Conservation (phyloP, 1,140 invertebrate genomes). For the Dendroctonus valens region DNA sequence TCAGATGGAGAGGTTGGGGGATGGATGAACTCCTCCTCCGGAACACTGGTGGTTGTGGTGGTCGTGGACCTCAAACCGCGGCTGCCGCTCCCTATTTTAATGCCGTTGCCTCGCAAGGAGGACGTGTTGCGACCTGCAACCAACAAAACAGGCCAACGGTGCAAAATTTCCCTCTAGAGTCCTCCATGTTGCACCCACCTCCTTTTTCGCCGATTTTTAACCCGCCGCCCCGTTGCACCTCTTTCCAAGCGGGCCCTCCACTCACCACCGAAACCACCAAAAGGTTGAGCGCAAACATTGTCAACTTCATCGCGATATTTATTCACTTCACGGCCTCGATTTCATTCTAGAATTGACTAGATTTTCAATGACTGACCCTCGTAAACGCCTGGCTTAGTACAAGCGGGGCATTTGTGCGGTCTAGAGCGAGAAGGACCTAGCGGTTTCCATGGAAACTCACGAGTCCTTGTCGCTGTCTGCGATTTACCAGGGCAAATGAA, state of each 20-base stretch:
- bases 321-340: too few relatives aligned
- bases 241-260: constrained; percentile 50
- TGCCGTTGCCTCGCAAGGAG: constrained; percentile 42
- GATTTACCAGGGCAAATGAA: too few relatives aligned
- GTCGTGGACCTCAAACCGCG: constrained; percentile 41
- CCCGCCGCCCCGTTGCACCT: constrained; percentile 50
- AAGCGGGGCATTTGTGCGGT: too few relatives aligned
- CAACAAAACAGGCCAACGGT: neutral
- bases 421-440: too few relatives aligned
- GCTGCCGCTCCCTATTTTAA: constrained; percentile 44
- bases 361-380: too few relatives aligned
- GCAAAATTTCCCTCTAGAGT: neutral
- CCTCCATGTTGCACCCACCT: constrained; percentile 34
- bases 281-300: constrained; percentile 27
- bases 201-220: constrained; percentile 47
- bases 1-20: constrained; percentile 40
- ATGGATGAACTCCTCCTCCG: constrained; percentile 45
- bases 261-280: constrained; percentile 46
- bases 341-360: too few relatives aligned
- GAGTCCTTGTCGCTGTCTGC: too few relatives aligned
- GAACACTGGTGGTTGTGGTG: constrained; percentile 39
- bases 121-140: constrained; percentile 30
- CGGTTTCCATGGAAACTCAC: too few relatives aligned
- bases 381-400: too few relatives aligned
- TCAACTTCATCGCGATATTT: constrained; percentile 19